A percentile compares a stretch with the other conserved stretches of the same genome.
Conservation (phyloP, 2,113 vertebrate species). For the Urocolius indicus region DNA sequence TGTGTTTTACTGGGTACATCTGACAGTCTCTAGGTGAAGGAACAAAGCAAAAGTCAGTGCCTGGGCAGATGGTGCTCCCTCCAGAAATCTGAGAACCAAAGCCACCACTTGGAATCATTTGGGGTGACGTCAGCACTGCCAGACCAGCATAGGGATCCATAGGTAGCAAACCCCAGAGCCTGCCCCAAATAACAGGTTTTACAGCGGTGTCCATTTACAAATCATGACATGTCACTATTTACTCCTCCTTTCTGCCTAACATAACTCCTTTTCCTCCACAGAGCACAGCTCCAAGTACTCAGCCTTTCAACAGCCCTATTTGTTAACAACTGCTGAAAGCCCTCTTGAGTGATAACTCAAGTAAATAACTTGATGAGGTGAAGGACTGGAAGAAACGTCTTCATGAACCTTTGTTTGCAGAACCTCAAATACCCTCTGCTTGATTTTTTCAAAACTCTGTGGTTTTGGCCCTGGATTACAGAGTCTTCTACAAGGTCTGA, state of each 20-base stretch:
- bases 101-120: neutral
- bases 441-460: neutral
- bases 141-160: neutral
- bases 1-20: neutral
- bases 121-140: neutral
- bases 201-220: neutral
- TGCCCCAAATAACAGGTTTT: neutral
- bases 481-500: neutral
- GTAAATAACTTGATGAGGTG: neutral
- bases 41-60: neutral
- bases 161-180: neutral
- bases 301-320: neutral
- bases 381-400: neutral
- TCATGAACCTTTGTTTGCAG: neutral
- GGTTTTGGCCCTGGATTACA: neutral
- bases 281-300: neutral
- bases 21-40: neutral
- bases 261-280: neutral
- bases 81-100: neutral
- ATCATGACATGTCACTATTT: neutral
- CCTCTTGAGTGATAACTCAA: neutral
- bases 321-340: neutral
- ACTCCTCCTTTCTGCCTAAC: neutral
- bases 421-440: neutral
- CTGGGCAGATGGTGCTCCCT: neutral